Base-by-base conservation (phyloP, 2,113 vertebrate genomes). In the Xenopus borealis region DNA sequence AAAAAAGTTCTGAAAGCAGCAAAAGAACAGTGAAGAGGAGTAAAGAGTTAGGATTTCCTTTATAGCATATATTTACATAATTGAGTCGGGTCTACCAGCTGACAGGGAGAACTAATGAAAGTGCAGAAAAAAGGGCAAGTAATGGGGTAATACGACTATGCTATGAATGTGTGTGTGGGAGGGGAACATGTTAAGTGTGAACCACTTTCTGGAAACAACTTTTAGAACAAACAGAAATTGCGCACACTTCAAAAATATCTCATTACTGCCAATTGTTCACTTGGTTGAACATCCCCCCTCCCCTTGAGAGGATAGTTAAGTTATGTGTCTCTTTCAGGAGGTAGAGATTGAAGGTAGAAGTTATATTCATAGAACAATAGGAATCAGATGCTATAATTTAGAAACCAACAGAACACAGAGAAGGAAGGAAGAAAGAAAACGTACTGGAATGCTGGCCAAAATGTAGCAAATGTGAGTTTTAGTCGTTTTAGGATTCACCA, bases 61-160 rank as follows among this genome's bases (percentile, higher is more conserved):
- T 7, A 5, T 55, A 50, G 66, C 65, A 75, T 75, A 70, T 12
- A 77, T 77, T 76, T 69, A 52, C 74, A 76, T 69, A 76, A 69
- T 30, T 69, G 73, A 76, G 62, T 69, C 67, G 69, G 20, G 47
- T 75, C 65, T 63, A 67, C n/a, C 64, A 68, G 46, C 57, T 40
- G 57, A 62, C 46, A 69, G n/a, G 17, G 67, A 46, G 11, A 17
- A 58, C 66, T 70, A 63, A 77, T 77, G 50, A 70, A 77, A 52
- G 74, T 59, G 44, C 66, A 63, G 11, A 27, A 27, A 27, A 3
- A 27, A 27, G 3, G n/a, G 23, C 3, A 16, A 57, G 50, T 64
- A 77, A 77, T 64, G 59, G 67, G 47, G 62, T 69, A 69, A 76
- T 76, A 46, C 1, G 33, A 40, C 46, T 18, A 30, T 9, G 4